phyloP scores from a whole-genome alignment of 2,113 vertebrate species.

The Psilopsiagon aurifrons region DNA sequence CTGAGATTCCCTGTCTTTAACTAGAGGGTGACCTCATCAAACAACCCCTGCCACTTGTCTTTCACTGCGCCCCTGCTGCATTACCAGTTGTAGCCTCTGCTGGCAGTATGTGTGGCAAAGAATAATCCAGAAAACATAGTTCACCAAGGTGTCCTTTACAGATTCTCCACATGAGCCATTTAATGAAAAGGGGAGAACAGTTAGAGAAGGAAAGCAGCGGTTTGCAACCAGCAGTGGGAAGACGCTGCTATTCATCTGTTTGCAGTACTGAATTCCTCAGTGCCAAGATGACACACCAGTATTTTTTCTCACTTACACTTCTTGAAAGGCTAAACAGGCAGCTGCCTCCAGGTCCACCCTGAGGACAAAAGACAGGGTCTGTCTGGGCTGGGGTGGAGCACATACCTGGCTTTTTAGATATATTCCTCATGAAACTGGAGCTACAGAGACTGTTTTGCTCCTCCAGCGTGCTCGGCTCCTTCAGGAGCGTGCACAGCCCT shows the following conservation, averaged over 20 bases:
- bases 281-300: neutral
- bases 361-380: neutral
- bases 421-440: neutral
- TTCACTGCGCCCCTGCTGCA: neutral
- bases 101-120: neutral
- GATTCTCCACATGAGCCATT: neutral
- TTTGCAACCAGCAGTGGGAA: neutral
- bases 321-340: neutral
- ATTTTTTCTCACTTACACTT: neutral
- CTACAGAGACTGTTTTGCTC: fast-evolving
- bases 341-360: neutral
- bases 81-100: neutral
- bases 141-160: neutral
- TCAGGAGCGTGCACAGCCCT: fast-evolving
- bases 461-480: neutral
- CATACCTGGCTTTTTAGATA: neutral
- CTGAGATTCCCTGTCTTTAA: neutral
- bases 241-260: neutral
- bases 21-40: neutral
- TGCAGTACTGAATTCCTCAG: neutral
- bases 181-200: neutral
- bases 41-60: neutral
- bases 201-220: neutral
- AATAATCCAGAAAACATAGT: neutral
- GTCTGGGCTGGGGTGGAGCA: neutral